Conservation (phyloP, 2,888 invertebrate species). For the Patella depressa region DNA sequence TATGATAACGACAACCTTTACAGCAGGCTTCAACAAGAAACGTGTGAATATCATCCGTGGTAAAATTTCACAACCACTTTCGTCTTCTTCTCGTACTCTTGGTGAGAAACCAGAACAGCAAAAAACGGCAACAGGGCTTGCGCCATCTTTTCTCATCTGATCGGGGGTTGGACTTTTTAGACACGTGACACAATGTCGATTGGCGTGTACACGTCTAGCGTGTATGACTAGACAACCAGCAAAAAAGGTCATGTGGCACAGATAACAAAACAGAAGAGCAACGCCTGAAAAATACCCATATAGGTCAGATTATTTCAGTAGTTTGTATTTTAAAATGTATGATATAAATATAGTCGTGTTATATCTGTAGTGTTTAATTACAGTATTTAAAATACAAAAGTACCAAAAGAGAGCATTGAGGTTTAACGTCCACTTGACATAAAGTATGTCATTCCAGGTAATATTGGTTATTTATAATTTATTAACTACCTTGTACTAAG, state of each 20-base stretch:
- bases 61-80: constrained; percentile 45
- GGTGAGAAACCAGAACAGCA: constrained; percentile 66
- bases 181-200: constrained; percentile 46
- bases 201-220: constrained; percentile 42
- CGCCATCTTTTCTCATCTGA: constrained; percentile 30
- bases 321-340: too few species aligned
- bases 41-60: constrained; percentile 40
- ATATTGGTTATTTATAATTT: too few species aligned
- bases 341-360: neutral
- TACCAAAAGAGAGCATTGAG: too few species aligned
- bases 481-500: too few species aligned
- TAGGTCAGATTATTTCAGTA: neutral
- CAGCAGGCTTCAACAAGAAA: constrained; percentile 34
- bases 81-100: constrained; percentile 31
- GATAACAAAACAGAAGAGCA: constrained; percentile 55
- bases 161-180: constrained; percentile 32
- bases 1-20: constrained; percentile 42
- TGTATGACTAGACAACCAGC: constrained; percentile 49
- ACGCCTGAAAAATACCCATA: constrained; percentile 40
- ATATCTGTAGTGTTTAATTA: neutral
- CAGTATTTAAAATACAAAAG: too few species aligned
- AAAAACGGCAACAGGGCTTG: constrained; percentile 15
- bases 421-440: too few species aligned
- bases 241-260: constrained; percentile 54
- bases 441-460: too few species aligned